Evolutionary conservation across 2,113 vertebrate species (phyloP).

Genomic region (Dissostichus mawsoni): DNA sequence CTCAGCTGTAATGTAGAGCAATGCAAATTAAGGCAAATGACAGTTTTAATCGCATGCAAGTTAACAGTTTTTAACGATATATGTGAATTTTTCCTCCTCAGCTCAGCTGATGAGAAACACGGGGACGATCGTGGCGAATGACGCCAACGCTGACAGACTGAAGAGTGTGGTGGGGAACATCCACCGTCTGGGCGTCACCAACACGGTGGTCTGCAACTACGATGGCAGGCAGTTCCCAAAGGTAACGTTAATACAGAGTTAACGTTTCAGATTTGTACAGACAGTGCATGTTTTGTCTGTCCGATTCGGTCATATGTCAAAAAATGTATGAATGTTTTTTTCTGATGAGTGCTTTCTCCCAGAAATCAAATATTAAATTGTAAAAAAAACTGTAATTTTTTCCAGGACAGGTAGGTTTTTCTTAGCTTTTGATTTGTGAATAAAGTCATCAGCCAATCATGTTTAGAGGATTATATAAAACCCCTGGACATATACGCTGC

Average conservation of each 20-base stretch:
- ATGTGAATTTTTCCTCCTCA: slow-evolving; percentile 59
- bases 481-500: too few relatives aligned
- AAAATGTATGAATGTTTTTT: too few relatives aligned
- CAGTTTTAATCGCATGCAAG: neutral
- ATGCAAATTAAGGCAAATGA: neutral
- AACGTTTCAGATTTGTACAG: neutral
- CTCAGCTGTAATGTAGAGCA: neutral
- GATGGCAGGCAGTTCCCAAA: slow-evolving; percentile 96
- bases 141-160: slow-evolving; percentile 90
- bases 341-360: too few relatives aligned
- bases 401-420: too few relatives aligned
- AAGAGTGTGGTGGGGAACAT: slow-evolving; percentile 96
- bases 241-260: slow-evolving; percentile 74
- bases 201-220: slow-evolving; percentile 91
- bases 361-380: too few relatives aligned
- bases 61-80: neutral
- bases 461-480: too few relatives aligned
- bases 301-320: too few relatives aligned
- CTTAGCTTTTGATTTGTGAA: too few relatives aligned
- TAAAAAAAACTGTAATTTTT: too few relatives aligned
- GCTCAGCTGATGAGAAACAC: slow-evolving; percentile 99
- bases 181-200: slow-evolving; percentile 95
- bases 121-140: slow-evolving; percentile 93
- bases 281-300: neutral
- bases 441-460: too few relatives aligned